A percentile compares a stretch with the other conserved stretches of the same genome.
phyloP scores from a whole-genome alignment of 2,113 vertebrate genomes.

The Python bivittatus region DNA sequence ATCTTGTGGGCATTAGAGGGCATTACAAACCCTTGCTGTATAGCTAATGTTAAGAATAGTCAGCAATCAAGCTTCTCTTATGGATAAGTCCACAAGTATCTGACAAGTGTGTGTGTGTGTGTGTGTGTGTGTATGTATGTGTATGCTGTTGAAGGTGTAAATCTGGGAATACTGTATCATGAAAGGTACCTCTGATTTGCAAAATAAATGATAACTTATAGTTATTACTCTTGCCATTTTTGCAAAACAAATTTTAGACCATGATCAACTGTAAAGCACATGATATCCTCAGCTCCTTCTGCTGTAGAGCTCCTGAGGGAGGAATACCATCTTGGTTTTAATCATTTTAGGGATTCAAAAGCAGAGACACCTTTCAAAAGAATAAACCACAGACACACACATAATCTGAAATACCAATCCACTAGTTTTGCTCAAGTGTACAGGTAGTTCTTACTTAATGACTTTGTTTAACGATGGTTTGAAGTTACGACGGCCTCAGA shows the following conservation, averaged over 20 bases:
- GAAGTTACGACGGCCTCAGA: no score
- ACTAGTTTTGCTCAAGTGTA: background rate
- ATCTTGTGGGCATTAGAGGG: slow-evolving; percentile 25
- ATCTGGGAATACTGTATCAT: slow-evolving; percentile 49
- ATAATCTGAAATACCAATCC: background rate
- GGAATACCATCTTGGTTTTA: background rate
- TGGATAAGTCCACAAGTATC: slow-evolving; percentile 17
- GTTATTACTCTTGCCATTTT: slow-evolving; percentile 37
- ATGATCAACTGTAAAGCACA: slow-evolving; percentile 16
- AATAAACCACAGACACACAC: no score
- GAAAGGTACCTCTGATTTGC: slow-evolving; percentile 70
- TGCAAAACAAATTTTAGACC: background rate
- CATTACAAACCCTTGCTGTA: slow-evolving; percentile 22
- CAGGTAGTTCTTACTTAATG: no score
- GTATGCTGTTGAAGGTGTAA: background rate
- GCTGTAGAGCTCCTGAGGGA: background rate
- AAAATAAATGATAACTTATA: slow-evolving; percentile 73
- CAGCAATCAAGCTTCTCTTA: slow-evolving; percentile 35
- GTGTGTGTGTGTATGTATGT: background rate
- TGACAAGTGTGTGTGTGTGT: background rate
- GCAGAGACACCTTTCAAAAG: background rate
- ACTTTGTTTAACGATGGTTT: no score
- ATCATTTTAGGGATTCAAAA: background rate
- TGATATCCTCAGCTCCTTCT: slow-evolving; percentile 2
- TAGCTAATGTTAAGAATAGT: slow-evolving; percentile 16